These are phyloP conservation scores for Pantherophis alleghaniensis DNA, from an alignment of 2,797 vertebrate genomes.

Conservation along the genomic window DNA sequence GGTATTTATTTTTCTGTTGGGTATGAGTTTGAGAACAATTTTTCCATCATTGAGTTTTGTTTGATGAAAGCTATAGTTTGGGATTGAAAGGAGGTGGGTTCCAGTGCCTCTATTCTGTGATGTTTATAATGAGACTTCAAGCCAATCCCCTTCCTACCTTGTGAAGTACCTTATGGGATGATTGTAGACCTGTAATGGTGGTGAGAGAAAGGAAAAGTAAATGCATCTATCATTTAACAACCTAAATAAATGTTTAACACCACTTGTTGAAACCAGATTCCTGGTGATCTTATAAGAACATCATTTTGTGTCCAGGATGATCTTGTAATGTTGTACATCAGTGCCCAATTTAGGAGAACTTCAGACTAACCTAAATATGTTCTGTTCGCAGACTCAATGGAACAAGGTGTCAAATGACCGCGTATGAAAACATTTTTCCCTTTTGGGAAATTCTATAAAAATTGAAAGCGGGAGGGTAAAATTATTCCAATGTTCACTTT, in stretches of 20 bases:
- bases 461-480: neutral
- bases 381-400: constrained; percentile 80
- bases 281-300: neutral
- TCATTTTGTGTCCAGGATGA: neutral
- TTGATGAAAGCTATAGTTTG: neutral
- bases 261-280: neutral
- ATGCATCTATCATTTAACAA: neutral
- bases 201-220: neutral
- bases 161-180: neutral
- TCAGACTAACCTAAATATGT: constrained; percentile 71
- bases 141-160: neutral
- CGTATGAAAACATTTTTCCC: constrained; percentile 79
- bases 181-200: neutral
- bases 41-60: neutral
- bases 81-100: no score
- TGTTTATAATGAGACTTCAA: neutral
- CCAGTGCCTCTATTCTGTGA: neutral
- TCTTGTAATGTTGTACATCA: constrained; percentile 37
- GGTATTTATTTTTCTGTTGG: neutral
- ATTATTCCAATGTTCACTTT: constrained; percentile 21
- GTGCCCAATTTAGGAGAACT: constrained; percentile 33
- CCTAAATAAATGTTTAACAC: neutral
- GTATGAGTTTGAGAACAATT: neutral
- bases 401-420: constrained; percentile 81
- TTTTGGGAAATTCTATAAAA: constrained; percentile 18